Base-by-base conservation (phyloP, 2,888 invertebrate genomes). In the Rosalia funebris region DNA sequence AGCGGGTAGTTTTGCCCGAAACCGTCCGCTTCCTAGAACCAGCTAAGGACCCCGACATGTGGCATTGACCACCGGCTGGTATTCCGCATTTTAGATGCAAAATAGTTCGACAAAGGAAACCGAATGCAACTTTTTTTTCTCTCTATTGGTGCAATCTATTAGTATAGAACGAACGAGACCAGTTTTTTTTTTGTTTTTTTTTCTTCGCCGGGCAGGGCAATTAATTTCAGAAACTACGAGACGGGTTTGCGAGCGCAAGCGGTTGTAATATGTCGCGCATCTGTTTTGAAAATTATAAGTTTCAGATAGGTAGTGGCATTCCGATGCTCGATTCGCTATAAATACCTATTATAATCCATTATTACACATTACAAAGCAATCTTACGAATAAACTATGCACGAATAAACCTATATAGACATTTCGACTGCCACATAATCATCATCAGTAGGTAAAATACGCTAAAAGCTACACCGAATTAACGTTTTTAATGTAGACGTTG, bases 31-130 rank as follows among this genome's bases (percentile, higher is more conserved):
- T 70, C 70, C 67, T 64, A 70, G 70, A 70, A 70, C 63, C 65
- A 57, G 65, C 65, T 69, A 63, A 67, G 66, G 68, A 65, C 62
- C 62, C 54, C 59, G 60, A 65, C 67, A 66, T 63, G 66, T 68
- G 67, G 65, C 69, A 68, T 66, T 69, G 69, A 68, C 70, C 69
- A 68, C 66, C 65, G 66, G 62, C 65, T 66, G 62, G 60, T 60
- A 62, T 60, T 56, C 60, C 64, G 61, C 65, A 63, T 68, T 70
- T 54, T 63, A 67, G 62, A 66, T 63, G 63, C 59, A 62, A 67
- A 67, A 61, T 56, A 54, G 53, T 59, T 42, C 25, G 39, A 62
- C 57, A 53, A 60, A 57, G 52, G 56, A 57, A 55, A 48, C 57
- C 39, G 47, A 50, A 47, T 46, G 53, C 53, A 42, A 19, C 39